Percentiles rank a stretch among this genome's conserved stretches.
phyloP scores from a whole-genome alignment of 1,140 invertebrate species.

The Hyles euphorbiae region DNA sequence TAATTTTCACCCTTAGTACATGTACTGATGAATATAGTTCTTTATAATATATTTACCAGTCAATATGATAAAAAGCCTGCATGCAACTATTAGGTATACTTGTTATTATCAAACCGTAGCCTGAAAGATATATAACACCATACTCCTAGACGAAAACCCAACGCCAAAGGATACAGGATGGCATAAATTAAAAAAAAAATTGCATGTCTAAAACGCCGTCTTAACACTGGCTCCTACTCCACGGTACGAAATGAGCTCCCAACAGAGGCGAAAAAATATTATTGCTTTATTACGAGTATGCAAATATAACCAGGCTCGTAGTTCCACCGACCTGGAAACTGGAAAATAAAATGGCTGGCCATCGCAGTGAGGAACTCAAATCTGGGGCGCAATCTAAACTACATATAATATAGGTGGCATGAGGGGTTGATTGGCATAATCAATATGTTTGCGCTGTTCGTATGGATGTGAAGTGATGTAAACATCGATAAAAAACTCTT shows the following conservation, averaged over 20 bases:
- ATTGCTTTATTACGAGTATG: conserved; percentile 46
- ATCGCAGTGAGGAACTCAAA: conserved; percentile 33
- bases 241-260: conserved; percentile 28
- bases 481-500: no score
- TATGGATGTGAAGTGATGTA: background rate
- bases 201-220: conserved; percentile 6
- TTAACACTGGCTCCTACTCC: conserved; percentile 11
- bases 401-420: conserved; percentile 9
- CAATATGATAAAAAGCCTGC: no score
- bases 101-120: no score
- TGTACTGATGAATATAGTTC: no score
- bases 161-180: no score
- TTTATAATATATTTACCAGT: no score
- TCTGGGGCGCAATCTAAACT: conserved; percentile 45
- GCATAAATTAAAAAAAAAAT: background rate
- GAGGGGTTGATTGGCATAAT: no score
- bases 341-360: conserved; percentile 43
- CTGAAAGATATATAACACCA: no score
- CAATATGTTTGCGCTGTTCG: background rate
- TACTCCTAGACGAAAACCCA: no score
- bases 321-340: conserved; percentile 46
- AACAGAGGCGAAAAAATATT: conserved; percentile 28
- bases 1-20: background rate
- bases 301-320: conserved; percentile 45
- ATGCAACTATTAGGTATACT: no score